A percentile compares a stretch with the other conserved stretches of the same genome.
Conservation (phyloP, 2,888 invertebrate species). For the Tinea pellionella region DNA sequence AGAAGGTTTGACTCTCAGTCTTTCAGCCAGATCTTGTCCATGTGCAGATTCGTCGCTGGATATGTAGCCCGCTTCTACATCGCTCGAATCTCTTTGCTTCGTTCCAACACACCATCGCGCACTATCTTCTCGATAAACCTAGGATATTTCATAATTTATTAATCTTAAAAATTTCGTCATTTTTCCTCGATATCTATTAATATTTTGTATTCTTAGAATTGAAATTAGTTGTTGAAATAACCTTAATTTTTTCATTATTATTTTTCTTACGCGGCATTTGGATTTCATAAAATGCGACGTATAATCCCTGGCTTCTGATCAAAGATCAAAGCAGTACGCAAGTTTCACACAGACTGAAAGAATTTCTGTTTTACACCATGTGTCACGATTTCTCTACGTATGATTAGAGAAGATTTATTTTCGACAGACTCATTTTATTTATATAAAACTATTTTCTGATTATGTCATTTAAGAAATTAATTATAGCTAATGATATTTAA, state of each 20-base stretch:
- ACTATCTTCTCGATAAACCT: constrained; percentile 48
- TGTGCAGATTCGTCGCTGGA: constrained; percentile 68
- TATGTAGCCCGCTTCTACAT: constrained; percentile 52
- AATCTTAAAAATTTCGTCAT: neutral
- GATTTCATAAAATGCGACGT: neutral
- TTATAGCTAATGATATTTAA: too few relatives aligned
- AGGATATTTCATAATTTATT: neutral
- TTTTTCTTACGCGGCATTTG: constrained; percentile 1
- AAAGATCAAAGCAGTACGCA: constrained; percentile 8
- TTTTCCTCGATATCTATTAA: neutral
- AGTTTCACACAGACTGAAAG: neutral
- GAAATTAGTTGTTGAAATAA: too few relatives aligned
- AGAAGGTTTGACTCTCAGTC: constrained; percentile 51
- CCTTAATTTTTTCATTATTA: neutral
- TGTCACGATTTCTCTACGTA: neutral
- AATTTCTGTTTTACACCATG: constrained; percentile 1
- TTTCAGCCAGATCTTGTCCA: constrained; percentile 54
- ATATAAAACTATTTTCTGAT: too few relatives aligned
- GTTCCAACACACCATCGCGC: constrained; percentile 53
- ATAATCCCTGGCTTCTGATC: neutral
- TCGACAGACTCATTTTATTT: too few relatives aligned
- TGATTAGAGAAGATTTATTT: neutral
- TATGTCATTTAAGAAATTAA: too few relatives aligned
- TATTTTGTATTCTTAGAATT: neutral
- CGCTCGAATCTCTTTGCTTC: constrained; percentile 50